Percentiles rank a stretch among this genome's conserved stretches.
Evolutionary conservation across 2,888 invertebrate genomes (phyloP).

Genomic region (Meteorus cinctellus): DNA sequence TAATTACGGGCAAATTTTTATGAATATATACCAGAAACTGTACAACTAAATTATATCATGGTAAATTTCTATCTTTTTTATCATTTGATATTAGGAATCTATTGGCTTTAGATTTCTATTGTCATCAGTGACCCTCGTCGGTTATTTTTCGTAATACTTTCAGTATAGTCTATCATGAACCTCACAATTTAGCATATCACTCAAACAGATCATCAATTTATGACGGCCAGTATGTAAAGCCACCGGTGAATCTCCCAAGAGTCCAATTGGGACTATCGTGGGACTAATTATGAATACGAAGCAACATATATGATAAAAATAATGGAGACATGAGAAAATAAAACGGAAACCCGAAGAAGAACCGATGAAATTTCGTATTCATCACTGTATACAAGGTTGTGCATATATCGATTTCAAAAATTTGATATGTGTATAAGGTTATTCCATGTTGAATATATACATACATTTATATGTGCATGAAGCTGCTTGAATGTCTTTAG

Average conservation of each 20-base stretch:
- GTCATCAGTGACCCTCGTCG: too few species aligned
- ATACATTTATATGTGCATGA: too few species aligned
- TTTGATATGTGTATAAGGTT: too few species aligned
- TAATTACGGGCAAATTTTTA: not conserved
- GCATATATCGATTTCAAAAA: too few species aligned
- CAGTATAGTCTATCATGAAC: conserved; percentile 6
- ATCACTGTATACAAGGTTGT: too few species aligned
- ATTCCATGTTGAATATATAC: too few species aligned
- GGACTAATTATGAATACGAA: not conserved
- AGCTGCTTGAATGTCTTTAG: too few species aligned
- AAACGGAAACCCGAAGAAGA: too few species aligned
- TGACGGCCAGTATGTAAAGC: not conserved
- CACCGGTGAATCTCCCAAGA: conserved; percentile 32
- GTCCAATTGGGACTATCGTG: conserved; percentile 22
- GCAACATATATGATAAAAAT: conserved; percentile 2
- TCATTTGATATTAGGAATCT: not conserved
- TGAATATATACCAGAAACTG: too few species aligned
- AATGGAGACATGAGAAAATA: too few species aligned
- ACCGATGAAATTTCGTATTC: too few species aligned
- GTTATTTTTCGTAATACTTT: not conserved
- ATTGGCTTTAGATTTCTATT: not conserved
- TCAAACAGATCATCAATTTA: conserved; percentile 33
- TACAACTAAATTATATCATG: not conserved
- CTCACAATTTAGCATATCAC: conserved; percentile 6
- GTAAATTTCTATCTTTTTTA: not conserved